phyloP scores from a whole-genome alignment of 2,888 invertebrate genomes.

The Sphinx pinastri region DNA sequence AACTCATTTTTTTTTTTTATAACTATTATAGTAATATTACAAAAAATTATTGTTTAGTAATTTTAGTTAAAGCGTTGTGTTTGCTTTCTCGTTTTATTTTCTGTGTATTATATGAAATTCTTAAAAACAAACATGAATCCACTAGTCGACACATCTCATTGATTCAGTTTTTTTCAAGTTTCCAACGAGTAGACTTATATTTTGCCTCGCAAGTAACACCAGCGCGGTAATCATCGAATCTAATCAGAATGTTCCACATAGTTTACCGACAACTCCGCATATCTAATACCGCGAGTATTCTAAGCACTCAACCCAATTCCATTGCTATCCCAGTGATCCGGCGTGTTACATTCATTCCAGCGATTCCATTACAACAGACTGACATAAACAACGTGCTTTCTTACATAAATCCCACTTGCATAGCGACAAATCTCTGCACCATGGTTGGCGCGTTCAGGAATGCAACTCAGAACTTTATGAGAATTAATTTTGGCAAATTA shows the following conservation, averaged over 20 bases:
- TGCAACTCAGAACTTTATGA: background rate
- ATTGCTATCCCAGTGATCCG: background rate
- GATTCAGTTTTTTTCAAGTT: too few species aligned
- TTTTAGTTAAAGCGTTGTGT: too few species aligned
- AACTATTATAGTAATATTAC: too few species aligned
- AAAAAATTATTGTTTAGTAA: too few species aligned
- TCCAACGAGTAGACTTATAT: too few species aligned
- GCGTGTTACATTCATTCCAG: constrained; percentile 15
- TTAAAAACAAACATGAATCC: too few species aligned
- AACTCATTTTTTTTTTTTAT: too few species aligned
- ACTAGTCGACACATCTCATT: too few species aligned
- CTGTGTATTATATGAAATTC: too few species aligned
- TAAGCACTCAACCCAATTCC: background rate
- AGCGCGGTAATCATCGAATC: background rate
- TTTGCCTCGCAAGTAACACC: too few species aligned
- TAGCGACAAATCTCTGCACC: background rate
- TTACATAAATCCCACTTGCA: constrained; percentile 11
- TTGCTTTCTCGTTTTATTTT: too few species aligned
- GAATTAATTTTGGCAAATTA: background rate
- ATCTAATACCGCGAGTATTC: background rate
- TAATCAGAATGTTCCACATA: background rate
- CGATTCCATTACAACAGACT: constrained; percentile 1
- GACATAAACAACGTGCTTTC: constrained; percentile 11
- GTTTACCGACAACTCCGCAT: background rate
- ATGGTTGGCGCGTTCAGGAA: background rate